These are phyloP conservation scores for Ceratosolen fusciceps DNA, from an alignment of 1,140 invertebrate species.

Conservation along the genomic window DNA sequence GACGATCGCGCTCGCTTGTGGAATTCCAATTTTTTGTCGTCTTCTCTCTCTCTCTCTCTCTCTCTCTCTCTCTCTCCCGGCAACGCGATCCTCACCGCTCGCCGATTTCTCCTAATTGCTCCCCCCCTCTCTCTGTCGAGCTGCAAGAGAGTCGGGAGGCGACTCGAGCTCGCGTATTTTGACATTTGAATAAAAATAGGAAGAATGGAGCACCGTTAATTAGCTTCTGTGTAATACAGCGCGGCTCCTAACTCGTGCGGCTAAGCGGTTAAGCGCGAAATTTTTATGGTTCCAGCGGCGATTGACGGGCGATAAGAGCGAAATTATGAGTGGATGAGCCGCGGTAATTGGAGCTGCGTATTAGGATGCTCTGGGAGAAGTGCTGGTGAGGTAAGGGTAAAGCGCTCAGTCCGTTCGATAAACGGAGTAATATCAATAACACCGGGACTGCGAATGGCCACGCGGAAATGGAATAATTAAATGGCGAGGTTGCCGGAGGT, in stretches of 20 bases:
- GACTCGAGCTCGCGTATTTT: constrained; percentile 5
- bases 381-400: neutral
- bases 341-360: neutral
- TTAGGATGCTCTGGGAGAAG: neutral
- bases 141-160: neutral
- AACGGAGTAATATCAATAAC: neutral
- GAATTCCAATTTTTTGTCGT: constrained; percentile 16
- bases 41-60: neutral
- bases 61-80: too few relatives aligned
- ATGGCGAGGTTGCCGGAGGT: too few relatives aligned
- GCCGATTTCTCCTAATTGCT: constrained; percentile 11
- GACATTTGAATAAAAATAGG: constrained; percentile 19
- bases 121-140: neutral
- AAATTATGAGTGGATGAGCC: neutral
- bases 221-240: neutral
- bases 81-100: neutral
- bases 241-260: neutral
- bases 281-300: neutral
- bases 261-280: neutral
- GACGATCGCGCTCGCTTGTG: too few relatives aligned
- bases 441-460: neutral
- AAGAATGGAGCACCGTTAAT: neutral
- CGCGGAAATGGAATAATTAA: neutral
- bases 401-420: neutral
- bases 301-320: neutral